phyloP scores from a whole-genome alignment of 2,113 vertebrate genomes.

The Tyrannus savana region DNA sequence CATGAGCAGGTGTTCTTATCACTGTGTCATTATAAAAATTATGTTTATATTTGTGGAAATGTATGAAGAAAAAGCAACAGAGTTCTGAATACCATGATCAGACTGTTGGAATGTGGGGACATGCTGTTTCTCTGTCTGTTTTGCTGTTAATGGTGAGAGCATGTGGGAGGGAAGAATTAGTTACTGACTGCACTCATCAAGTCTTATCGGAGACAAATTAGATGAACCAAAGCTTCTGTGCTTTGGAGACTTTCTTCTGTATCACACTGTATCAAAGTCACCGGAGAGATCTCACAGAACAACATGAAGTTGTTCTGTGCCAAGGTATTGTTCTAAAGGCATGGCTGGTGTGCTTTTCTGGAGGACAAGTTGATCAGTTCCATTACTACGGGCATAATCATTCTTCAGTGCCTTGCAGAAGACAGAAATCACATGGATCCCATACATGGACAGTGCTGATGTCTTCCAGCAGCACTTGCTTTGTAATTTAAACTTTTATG shows the following conservation, averaged over 20 bases:
- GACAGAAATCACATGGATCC: neutral
- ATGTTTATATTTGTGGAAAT: neutral
- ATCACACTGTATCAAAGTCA: neutral
- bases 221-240: neutral
- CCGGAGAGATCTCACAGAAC: neutral
- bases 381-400: neutral
- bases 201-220: neutral
- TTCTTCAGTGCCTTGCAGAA: constrained; percentile 21
- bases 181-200: neutral
- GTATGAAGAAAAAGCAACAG: neutral
- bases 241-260: neutral
- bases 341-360: neutral
- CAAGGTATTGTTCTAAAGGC: neutral
- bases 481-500: neutral
- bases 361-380: neutral
- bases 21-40: neutral
- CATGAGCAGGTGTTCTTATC: neutral
- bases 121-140: neutral
- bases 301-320: neutral
- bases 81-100: neutral
- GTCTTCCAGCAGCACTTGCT: constrained; percentile 15
- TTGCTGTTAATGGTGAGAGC: neutral
- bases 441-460: neutral
- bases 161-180: neutral
- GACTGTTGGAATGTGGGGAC: neutral